phyloP scores from a whole-genome alignment of 1,140 invertebrate species.

The Teleopsis dalmanni region DNA sequence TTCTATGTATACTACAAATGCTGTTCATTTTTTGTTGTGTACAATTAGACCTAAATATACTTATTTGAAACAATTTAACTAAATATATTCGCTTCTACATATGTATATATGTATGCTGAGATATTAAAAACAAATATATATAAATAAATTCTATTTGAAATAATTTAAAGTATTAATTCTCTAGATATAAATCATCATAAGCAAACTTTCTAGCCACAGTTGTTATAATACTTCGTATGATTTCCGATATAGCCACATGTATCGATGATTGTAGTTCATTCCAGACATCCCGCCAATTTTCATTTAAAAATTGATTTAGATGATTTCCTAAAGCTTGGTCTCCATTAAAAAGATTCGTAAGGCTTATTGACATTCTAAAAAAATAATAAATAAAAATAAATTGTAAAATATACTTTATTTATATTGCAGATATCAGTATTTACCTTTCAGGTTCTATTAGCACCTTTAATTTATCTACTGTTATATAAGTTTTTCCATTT shows the following conservation, averaged over 20 bases:
- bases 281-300: slow-evolving; percentile 53
- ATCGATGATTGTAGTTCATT: slow-evolving; percentile 52
- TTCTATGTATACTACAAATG: too few species aligned
- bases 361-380: slow-evolving; percentile 49
- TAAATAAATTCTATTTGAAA: background rate
- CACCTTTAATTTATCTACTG: slow-evolving; percentile 38
- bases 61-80: too few species aligned
- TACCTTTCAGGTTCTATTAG: slow-evolving; percentile 37
- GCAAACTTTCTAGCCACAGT: slow-evolving; percentile 36
- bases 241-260: slow-evolving; percentile 48
- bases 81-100: background rate
- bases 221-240: slow-evolving; percentile 49
- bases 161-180: too few species aligned
- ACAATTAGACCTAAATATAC: too few species aligned
- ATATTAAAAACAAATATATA: background rate
- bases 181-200: slow-evolving; percentile 31
- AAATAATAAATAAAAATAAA: background rate
- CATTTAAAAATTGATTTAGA: slow-evolving; percentile 55
- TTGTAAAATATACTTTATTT: background rate
- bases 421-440: slow-evolving; percentile 5
- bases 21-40: too few species aligned
- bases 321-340: slow-evolving; percentile 55
- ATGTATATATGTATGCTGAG: background rate
- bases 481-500: slow-evolving; percentile 28
- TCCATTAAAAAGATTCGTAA: slow-evolving; percentile 63